phyloP scores from a whole-genome alignment of 2,113 vertebrate species.

The Calonectris borealis region DNA sequence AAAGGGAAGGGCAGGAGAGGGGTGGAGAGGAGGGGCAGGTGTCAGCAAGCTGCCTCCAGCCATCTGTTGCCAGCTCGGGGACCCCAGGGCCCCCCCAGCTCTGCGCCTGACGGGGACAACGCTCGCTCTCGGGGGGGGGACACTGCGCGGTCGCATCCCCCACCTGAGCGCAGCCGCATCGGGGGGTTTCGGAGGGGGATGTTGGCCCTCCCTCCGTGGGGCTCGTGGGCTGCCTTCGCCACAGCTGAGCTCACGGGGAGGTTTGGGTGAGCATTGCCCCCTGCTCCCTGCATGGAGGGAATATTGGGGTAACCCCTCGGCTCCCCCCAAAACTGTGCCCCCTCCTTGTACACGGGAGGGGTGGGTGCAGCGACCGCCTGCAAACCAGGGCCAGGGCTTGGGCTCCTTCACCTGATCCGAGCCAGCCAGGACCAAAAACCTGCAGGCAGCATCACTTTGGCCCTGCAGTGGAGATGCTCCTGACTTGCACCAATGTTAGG shows the following conservation, averaged over 20 bases:
- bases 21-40: slow-evolving; percentile 38
- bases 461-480: background rate
- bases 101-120: background rate
- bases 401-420: background rate
- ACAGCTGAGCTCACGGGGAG: background rate
- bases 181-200: background rate
- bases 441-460: background rate
- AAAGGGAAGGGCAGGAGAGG: slow-evolving; percentile 12
- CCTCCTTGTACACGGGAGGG: background rate
- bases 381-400: background rate
- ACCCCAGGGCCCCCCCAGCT: background rate
- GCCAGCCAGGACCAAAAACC: no score
- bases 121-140: background rate
- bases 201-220: background rate
- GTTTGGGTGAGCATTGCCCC: background rate
- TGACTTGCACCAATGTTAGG: background rate
- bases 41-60: slow-evolving; percentile 35
- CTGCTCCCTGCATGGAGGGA: background rate
- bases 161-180: slow-evolving; percentile 7
- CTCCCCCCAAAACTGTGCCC: background rate
- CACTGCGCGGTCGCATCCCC: background rate
- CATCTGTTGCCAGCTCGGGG: slow-evolving; percentile 59
- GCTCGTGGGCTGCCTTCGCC: background rate
- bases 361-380: background rate
- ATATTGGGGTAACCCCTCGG: background rate